A percentile compares a stretch with the other conserved stretches of the same genome.
phyloP scores from a whole-genome alignment of 30 jellyfish, hydroid and myxozoan genomes.

The Hydractinia echinata region DNA sequence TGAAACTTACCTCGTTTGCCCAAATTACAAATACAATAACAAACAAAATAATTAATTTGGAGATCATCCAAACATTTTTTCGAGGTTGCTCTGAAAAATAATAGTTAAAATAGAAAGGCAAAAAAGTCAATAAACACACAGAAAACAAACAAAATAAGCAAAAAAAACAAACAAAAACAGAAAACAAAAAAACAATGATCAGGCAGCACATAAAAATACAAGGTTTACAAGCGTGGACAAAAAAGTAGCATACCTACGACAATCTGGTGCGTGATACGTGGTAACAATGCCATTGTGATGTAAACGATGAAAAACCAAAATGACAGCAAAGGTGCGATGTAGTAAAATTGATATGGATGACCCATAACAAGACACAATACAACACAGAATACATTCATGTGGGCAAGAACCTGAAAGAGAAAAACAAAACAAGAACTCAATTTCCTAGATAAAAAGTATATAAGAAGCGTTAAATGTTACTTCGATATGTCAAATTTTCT shows the following conservation, averaged over 20 bases:
- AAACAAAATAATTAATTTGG: conserved; percentile 58
- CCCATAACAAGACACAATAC: conserved; percentile 75
- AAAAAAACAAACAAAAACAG: too few species aligned
- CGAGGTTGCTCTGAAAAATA: conserved; percentile 43
- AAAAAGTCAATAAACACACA: neutral
- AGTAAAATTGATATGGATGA: conserved; percentile 78
- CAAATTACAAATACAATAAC: conserved; percentile 71
- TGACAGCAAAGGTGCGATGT: conserved; percentile 56
- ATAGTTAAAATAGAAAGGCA: too few species aligned
- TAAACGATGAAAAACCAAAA: conserved; percentile 78
- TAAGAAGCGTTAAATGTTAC: too few species aligned
- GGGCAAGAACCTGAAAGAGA: conserved; percentile 51
- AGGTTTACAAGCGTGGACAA: neutral
- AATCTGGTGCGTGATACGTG: conserved; percentile 59
- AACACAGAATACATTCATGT: conserved; percentile 59
- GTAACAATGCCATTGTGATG: conserved; percentile 61
- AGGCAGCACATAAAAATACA: too few species aligned
- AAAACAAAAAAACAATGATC: too few species aligned
- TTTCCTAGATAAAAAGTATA: too few species aligned
- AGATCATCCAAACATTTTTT: conserved; percentile 69
- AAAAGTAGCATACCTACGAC: conserved; percentile 53
- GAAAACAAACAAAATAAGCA: too few species aligned
- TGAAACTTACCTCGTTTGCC: conserved; percentile 78
- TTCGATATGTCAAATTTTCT: too few species aligned
- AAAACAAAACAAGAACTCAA: neutral